A percentile compares a stretch with the other conserved stretches of the same genome.
Evolutionary conservation across 2,797 vertebrate species (phyloP).

Genomic region (Cirrhinus mrigala): DNA sequence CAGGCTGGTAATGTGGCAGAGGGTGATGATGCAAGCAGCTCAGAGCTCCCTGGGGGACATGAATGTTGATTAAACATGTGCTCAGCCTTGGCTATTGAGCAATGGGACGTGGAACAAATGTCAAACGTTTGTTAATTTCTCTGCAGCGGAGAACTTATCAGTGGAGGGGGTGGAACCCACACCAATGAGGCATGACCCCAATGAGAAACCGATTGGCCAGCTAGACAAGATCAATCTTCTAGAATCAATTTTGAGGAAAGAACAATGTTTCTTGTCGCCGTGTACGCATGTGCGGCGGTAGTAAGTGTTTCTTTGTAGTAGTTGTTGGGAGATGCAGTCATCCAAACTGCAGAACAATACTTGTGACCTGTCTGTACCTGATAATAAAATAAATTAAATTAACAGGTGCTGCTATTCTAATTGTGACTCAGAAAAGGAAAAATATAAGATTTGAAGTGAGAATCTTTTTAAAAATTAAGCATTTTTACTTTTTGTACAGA

Average conservation of each 20-base stretch:
- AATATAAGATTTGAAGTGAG: background rate
- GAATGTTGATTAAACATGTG: constrained; percentile 78
- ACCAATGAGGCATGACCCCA: constrained; percentile 61
- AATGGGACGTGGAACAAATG: constrained; percentile 72
- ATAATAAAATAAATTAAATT: background rate
- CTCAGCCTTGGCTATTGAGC: constrained; percentile 73
- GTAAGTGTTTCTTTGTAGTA: constrained; percentile 1
- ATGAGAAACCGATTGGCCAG: constrained; percentile 43
- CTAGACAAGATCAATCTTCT: constrained; percentile 49
- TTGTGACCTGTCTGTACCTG: background rate
- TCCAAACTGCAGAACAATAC: background rate
- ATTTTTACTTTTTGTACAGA: background rate
- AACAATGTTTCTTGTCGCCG: constrained; percentile 27
- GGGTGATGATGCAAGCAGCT: constrained; percentile 64
- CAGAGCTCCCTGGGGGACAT: constrained; percentile 66
- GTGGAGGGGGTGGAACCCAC: constrained; percentile 49
- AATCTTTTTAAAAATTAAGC: background rate
- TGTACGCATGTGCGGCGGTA: constrained; percentile 1
- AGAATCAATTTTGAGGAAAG: constrained; percentile 44
- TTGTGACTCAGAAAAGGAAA: background rate
- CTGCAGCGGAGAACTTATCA: constrained; percentile 61
- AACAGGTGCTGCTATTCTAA: background rate
- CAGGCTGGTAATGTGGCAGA: constrained; percentile 64
- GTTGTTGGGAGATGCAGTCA: constrained; percentile 5
- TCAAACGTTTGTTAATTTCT: constrained; percentile 73